Base-by-base conservation (phyloP, 2,888 invertebrate species). In the Galeopsomyia nigrocyanea region DNA sequence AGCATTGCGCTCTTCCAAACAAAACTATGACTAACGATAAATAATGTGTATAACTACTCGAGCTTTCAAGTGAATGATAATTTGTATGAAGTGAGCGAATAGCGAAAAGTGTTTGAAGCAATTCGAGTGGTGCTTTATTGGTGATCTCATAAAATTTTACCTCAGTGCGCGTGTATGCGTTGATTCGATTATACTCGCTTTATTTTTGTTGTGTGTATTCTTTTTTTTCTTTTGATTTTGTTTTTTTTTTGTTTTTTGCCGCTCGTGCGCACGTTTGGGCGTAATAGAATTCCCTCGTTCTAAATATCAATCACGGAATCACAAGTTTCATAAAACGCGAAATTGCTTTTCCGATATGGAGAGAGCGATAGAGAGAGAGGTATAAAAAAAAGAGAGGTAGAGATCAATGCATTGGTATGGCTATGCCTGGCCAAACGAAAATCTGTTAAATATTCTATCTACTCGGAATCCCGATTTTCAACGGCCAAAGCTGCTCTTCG, bases 251-350 rank as follows among this genome's bases (percentile, higher is more conserved):
- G 3, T 17, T 17, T 49, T n/a, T 7, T 9, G 50, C 10, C 2
- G 26, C 26, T 26, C 26, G 26, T 19, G 58, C 53, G 58, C 53
- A 49, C 49, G 62, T 56, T 61, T 61, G 31, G n/a, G 68, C 62
- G 31, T 56, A 55, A 61, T 56, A 62, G 62, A 62, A 68, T 62
- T 68, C 21, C 22, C 31, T 39, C 56, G 62, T 16, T 62, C 62
- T 68, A 68, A 68, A 68, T 68, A 56, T 68, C 62, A 56, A 62
- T 68, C 68, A 68, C 50, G 46, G 49, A 62, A 56, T 68, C 31
- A 49, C 68, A 68, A 62, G 61, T 68, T 62, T 56, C 49, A 55
- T 50, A 62, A 31, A 68, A 56, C 68, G 62, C 49, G 55, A 62
- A 62, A 68, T 68, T 62, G 62, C 39, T 68, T 68, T 68, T 68